Conservation (phyloP, 1,140 invertebrate species). For the Chelonus insularis region DNA sequence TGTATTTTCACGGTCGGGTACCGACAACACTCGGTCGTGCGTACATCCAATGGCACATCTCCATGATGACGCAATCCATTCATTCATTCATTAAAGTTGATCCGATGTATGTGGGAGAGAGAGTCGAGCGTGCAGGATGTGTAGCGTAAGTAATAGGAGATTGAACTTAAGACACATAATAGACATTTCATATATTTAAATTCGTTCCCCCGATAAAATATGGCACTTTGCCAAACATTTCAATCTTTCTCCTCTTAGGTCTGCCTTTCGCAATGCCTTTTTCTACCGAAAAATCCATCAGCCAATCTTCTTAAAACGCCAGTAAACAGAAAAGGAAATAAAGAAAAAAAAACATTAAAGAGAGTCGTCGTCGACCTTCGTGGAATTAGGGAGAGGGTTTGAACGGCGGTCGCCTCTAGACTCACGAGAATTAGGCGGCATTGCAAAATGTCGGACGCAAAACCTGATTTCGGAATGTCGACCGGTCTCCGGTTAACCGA, state of each 20-base stretch:
- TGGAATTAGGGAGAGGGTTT: constrained; percentile 25
- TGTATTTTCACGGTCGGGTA: constrained; percentile 23
- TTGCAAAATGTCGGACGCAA: constrained; percentile 42
- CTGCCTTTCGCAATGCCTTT: not conserved
- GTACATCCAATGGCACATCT: constrained; percentile 39
- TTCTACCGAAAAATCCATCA: not conserved
- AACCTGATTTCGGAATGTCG: constrained; percentile 43
- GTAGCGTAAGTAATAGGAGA: constrained; percentile 21
- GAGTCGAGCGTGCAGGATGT: not conserved
- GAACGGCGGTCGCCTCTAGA: constrained; percentile 22
- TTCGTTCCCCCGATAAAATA: no score
- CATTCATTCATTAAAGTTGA: constrained; percentile 36
- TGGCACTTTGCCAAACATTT: no score
- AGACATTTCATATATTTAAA: no score
- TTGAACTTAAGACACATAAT: not conserved
- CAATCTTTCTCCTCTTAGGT: no score
- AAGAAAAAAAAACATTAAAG: constrained; percentile 10
- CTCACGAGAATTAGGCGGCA: constrained; percentile 23
- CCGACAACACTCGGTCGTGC: constrained; percentile 1
- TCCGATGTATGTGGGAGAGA: constrained; percentile 1
- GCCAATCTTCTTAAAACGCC: not conserved
- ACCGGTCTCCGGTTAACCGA: constrained; percentile 23
- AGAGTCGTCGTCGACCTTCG: constrained; percentile 22
- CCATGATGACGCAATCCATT: constrained; percentile 46
- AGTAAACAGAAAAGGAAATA: constrained; percentile 1